phyloP scores from a whole-genome alignment of 2,113 vertebrate species.

The Kryptolebias marmoratus region DNA sequence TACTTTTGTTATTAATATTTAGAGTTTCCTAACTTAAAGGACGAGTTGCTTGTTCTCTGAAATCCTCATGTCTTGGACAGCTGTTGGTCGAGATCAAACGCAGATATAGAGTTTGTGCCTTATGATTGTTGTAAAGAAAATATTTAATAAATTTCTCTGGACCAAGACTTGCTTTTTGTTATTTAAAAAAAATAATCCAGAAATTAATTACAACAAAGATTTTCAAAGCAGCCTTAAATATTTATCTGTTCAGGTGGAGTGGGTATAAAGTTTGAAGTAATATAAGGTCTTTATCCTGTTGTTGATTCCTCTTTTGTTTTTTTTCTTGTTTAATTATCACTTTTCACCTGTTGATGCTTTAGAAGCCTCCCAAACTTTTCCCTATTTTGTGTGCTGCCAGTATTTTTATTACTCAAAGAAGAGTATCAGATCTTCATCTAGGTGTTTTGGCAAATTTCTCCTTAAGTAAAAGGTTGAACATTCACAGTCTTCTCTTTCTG shows the following conservation, averaged over 20 bases:
- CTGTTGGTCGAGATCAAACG: conserved; percentile 37
- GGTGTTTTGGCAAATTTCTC: neutral
- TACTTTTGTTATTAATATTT: neutral
- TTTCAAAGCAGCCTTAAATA: no score
- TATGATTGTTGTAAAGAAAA: conserved; percentile 51
- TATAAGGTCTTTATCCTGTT: no score
- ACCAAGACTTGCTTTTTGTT: neutral
- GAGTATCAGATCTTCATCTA: neutral
- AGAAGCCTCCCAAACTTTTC: neutral
- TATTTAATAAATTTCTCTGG: conserved; percentile 67
- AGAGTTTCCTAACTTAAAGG: conserved; percentile 42
- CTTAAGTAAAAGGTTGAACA: neutral
- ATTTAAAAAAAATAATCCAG: no score
- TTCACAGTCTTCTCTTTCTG: neutral
- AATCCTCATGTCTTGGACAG: conserved; percentile 23
- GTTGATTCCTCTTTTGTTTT: no score
- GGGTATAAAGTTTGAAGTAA: no score
- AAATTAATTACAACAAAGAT: no score
- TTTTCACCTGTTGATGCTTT: neutral
- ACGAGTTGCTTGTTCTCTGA: conserved; percentile 27
- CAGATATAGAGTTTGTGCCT: conserved; percentile 16
- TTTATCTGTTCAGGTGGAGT: no score
- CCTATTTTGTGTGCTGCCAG: no score
- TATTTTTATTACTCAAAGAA: neutral
- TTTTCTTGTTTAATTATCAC: no score